phyloP scores from a whole-genome alignment of 2,888 invertebrate genomes.

The Lamellibrachia satsuma region DNA sequence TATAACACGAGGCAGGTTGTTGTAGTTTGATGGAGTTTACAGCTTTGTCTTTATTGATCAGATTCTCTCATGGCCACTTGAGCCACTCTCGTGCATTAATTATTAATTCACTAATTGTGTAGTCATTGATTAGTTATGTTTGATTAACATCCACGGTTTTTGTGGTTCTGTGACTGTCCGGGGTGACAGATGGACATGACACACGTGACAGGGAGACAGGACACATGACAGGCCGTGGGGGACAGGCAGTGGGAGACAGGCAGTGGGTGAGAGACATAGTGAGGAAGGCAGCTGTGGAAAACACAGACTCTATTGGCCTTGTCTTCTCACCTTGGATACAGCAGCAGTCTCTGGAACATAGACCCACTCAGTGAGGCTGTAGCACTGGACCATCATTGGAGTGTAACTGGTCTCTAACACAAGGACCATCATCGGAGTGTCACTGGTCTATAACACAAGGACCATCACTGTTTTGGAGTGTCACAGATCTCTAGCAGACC shows the following conservation, averaged over 20 bases:
- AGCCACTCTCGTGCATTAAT: not conserved
- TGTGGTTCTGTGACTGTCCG: not conserved
- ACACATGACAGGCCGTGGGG: not conserved
- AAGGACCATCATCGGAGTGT: not conserved
- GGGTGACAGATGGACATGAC: not conserved
- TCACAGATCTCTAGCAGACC: not conserved
- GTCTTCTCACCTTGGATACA: too few relatives aligned
- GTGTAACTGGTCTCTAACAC: not conserved
- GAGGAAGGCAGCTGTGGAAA: too few relatives aligned
- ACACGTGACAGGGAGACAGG: not conserved
- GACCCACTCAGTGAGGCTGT: too few relatives aligned
- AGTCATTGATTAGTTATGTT: constrained; percentile 7
- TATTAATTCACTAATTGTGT: constrained; percentile 17
- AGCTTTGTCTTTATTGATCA: not conserved
- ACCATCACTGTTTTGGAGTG: not conserved
- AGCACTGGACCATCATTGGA: not conserved
- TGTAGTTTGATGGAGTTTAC: not conserved
- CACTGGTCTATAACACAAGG: not conserved
- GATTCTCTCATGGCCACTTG: not conserved
- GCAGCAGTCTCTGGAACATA: not conserved
- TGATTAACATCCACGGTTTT: not conserved
- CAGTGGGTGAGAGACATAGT: too few relatives aligned
- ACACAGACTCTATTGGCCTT: too few relatives aligned
- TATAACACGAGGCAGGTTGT: not conserved
- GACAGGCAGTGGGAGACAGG: too few relatives aligned